These are phyloP conservation scores for Chrosomus eos DNA, from an alignment of 2,797 vertebrate genomes.

Conservation along the genomic window DNA sequence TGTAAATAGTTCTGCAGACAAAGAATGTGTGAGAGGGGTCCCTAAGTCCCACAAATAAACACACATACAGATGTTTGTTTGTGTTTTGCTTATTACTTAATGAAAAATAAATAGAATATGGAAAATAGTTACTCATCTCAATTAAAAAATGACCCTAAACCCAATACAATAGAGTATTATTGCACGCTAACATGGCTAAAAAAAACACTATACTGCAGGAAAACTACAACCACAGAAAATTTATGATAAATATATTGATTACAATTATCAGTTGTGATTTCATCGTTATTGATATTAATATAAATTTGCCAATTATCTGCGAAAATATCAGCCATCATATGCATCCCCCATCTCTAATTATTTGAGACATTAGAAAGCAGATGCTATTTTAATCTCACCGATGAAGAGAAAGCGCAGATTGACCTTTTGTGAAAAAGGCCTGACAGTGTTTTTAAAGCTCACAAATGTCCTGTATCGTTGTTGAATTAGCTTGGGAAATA, in stretches of 20 bases:
- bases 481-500: background rate
- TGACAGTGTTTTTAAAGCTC: background rate
- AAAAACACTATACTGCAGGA: background rate
- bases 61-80: background rate
- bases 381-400: constrained; percentile 26
- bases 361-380: constrained; percentile 32
- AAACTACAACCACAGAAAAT: background rate
- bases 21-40: background rate
- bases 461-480: background rate
- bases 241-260: background rate
- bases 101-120: background rate
- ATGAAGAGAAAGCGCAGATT: background rate
- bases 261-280: background rate
- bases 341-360: constrained; percentile 18
- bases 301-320: background rate
- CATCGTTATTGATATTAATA: background rate
- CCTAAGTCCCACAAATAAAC: background rate
- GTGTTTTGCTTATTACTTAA: background rate
- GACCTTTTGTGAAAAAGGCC: constrained; percentile 37
- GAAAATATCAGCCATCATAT: background rate
- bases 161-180: background rate
- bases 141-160: background rate
- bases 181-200: background rate
- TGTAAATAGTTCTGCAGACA: background rate
- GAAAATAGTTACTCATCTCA: background rate